Base-by-base conservation (phyloP, 2,888 invertebrate genomes). In the Philaethria dido region DNA sequence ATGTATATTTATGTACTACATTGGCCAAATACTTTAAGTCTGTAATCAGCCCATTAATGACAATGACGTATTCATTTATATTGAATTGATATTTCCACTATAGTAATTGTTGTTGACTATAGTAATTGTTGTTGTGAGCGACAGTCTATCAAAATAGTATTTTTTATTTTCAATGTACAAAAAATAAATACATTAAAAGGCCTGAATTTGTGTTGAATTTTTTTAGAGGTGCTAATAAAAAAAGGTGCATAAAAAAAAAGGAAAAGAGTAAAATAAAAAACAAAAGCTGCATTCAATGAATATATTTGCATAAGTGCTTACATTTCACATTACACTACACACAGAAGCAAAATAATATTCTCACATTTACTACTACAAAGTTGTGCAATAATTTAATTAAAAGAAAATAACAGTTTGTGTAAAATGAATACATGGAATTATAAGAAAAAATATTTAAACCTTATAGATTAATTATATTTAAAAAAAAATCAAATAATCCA, bases 221-320 rank as follows among this genome's bases (percentile, higher is more conserved):
- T 39, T 1, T 33, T 33, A 36, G 9, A 11, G 20, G 54, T 55
- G 36, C 36, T 54, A 13, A 54, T 18, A 2, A 55, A 57, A 36
- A 20, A 39, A 66, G 47, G 59, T 63, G 50, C 61, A 54, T 14
- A 33, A 55, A 64, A 64, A 69, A 69, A 62, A 72, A 74, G 73
- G 72, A 76, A 78, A 78, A 71, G 74, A 77, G 75, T 78, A 76
- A 81, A 81, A 85, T 85, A 83, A 87, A 87, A 85, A 55, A 55
- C 80, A 77, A 77, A 89, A 89, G 84, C 85, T 81, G 83, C 80
- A 86, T 83, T 83, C 79, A 87, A 86, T 84, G 86, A 83, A 84
- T 88, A 87, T 89, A 87, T 87, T 87, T 84, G 73, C 70, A 77
- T 74, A 80, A 79, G 80, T 78, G 79, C 72, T 71, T 78, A 82